Conservation (phyloP, 2,888 invertebrate species). For the Silvanus unidentatus region DNA sequence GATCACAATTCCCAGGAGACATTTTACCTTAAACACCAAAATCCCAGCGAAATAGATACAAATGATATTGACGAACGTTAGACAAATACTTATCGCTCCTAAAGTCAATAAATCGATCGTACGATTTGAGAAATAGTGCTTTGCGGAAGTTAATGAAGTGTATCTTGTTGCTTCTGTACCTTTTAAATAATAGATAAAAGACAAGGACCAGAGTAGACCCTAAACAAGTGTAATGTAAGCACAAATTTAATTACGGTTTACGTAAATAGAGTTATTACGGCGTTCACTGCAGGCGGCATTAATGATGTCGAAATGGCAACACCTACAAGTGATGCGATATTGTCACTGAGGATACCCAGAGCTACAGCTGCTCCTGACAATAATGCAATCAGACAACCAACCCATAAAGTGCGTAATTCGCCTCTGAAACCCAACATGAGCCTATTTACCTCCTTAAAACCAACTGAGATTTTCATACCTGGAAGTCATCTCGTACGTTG, state of each 20-base stretch:
- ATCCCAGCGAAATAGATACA: constrained; percentile 68
- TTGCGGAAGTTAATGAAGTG: constrained; percentile 43
- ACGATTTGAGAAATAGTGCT: constrained; percentile 55
- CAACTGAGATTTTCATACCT: constrained; percentile 40
- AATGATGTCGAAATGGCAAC: constrained; percentile 78
- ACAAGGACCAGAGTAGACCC: constrained; percentile 62
- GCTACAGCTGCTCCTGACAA: constrained; percentile 76
- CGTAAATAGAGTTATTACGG: constrained; percentile 47
- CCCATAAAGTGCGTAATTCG: constrained; percentile 59
- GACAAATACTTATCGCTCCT: constrained; percentile 62
- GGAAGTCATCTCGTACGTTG: constrained; percentile 61
- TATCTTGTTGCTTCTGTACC: constrained; percentile 45
- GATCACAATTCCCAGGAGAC: not conserved
- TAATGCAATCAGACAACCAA: constrained; percentile 67
- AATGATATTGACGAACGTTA: constrained; percentile 68
- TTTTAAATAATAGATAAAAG: constrained; percentile 51
- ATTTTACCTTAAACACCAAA: constrained; percentile 59
- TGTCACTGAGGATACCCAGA: constrained; percentile 69
- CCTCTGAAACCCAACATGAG: constrained; percentile 50
- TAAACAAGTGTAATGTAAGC: constrained; percentile 29
- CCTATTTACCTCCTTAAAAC: not conserved
- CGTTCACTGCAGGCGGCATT: constrained; percentile 75
- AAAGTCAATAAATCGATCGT: constrained; percentile 57
- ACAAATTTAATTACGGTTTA: too few relatives aligned
- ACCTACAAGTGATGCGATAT: constrained; percentile 71